Base-by-base conservation (phyloP, 2,797 vertebrate species). In the Lithobates sylvaticus region DNA sequence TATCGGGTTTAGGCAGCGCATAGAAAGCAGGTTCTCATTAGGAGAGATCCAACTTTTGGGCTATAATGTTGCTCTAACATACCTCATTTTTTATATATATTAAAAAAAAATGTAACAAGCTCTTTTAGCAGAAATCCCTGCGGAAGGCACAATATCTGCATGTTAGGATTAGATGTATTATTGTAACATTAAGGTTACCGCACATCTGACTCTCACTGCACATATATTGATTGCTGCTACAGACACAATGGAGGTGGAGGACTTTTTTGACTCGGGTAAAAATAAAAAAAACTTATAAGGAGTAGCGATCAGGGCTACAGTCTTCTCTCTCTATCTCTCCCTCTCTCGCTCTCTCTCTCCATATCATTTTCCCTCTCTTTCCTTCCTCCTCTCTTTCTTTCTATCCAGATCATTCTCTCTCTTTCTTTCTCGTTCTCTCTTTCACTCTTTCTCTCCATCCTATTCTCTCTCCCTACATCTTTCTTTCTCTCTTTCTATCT, bases 21-120 rank as follows among this genome's bases (percentile, higher is more conserved):
- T 3, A 39, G 65, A 88, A 34, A 88, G 68, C 50, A 73, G 15
- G 88, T 89, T 91, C 27, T 89, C 89, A 88, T 88, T 88, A 88
- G 44, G 39, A 44, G 54, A 90, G 86, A 82, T 71, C 84, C 88
- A 91, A 83, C 34, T 75, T 29, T 68, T 5, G 72, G 61, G 47
- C 70, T 23, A 50, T 42, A 71, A 18, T 5, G 26, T 50, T 70
- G 64, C 34, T 27, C 65, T 4, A 67, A 29, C 54, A 61, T 61
- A 67, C 65, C 65, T 26, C 65, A 67, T 67, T 67, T 29, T 67
- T 27, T 67, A n/a, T 65, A 9, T 3, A 65, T 15, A 12, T 21
- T 3, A 61, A 61, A 61, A 61, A 9, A 61, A 67, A 65, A 65
- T 5, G 9, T 26, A 65, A 29, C n/a, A 67, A 67, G 39, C n/a